A percentile compares a stretch with the other conserved stretches of the same genome.
phyloP scores from a whole-genome alignment of 2,888 invertebrate species.

The Tigriopus californicus region DNA sequence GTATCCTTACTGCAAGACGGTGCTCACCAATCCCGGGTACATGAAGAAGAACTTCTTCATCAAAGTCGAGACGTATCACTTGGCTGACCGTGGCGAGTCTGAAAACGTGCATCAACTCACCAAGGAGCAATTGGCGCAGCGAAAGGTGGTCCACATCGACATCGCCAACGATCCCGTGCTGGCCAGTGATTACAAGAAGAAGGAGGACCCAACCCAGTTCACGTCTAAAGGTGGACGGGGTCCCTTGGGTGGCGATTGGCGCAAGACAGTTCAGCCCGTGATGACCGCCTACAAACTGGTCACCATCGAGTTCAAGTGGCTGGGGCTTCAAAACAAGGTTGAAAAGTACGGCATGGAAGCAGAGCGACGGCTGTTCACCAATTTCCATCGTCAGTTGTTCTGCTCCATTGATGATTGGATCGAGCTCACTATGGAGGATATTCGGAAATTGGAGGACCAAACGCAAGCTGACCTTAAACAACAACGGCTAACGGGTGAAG shows the following conservation, averaged over 20 bases:
- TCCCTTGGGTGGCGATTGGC: conserved; percentile 59
- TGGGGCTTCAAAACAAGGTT: conserved; percentile 72
- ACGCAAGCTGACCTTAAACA: conserved; percentile 79
- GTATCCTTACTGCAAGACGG: conserved; percentile 95
- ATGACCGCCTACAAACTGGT: conserved; percentile 98
- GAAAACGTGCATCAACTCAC: conserved; percentile 80
- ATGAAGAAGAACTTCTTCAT: conserved; percentile 39
- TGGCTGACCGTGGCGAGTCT: conserved; percentile 62
- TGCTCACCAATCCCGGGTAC: conserved; percentile 65
- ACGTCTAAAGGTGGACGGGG: conserved; percentile 90
- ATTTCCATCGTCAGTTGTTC: conserved; percentile 88
- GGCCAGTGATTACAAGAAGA: conserved; percentile 64
- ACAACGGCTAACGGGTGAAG: conserved; percentile 66
- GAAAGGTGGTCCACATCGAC: conserved; percentile 80
- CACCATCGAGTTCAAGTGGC: conserved; percentile 92
- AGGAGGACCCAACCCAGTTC: conserved; percentile 68
- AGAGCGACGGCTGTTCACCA: conserved; percentile 83
- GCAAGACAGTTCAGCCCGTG: conserved; percentile 42
- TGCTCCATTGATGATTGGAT: conserved; percentile 98
- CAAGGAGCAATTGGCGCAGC: conserved; percentile 64
- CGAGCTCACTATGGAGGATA: conserved; percentile 94
- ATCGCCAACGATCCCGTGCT: conserved; percentile 77
- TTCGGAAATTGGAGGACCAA: conserved; percentile 83
- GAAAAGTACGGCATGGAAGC: conserved; percentile 85
- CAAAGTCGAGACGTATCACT: conserved; percentile 63